Base-by-base conservation (phyloP, 2,888 invertebrate species). In the Protula sp. region DNA sequence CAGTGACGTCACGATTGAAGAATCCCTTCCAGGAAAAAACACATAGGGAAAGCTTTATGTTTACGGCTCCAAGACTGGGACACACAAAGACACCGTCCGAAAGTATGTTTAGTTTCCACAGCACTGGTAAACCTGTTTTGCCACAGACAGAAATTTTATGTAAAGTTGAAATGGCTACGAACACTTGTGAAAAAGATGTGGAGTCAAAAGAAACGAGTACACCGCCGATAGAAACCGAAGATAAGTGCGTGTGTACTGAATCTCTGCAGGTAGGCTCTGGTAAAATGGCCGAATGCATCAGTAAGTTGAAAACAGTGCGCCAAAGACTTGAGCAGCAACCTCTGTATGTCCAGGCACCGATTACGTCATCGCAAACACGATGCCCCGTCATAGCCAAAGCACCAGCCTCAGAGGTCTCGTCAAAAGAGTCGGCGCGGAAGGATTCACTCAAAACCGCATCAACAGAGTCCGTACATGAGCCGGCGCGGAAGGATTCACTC, bases 261-360 rank as follows among this genome's bases (percentile, higher is more conserved):
- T 48, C 65, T 3, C 24, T 62, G 28, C 38, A 58, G 1, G 57
- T 73, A 1, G 24, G 5, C 5, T 74, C 74, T 27, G 75, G 73
- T 14, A 73, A 72, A 65, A 76, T 79, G 67, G 74, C 75, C 0
- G 73, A 73, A 19, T 79, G 79, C 61, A 79, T 79, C 52, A 74
- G 72, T 28, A 78, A 77, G 64, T 63, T 79, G 30, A 70, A 71
- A 55, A 76, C 71, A 54, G 79, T 79, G 2, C 72, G 76, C 0
- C 74, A 78, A 53, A 62, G 75, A 55, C 65, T 79, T 31, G 68
- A 69, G 47, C 58, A 9, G 48, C 58, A 24, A 53, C 54, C 53
- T 9, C 28, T 50, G 14, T 50, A 50, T 24, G 24, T 24, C 5
- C 9, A 9, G 5, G 50, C 50, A 5, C 19, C 24, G 9, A 38